Evolutionary conservation across 37 sponge, comb jelly and placozoan genomes (phyloP).

Genomic region (Aphrocallistes beatrix): DNA sequence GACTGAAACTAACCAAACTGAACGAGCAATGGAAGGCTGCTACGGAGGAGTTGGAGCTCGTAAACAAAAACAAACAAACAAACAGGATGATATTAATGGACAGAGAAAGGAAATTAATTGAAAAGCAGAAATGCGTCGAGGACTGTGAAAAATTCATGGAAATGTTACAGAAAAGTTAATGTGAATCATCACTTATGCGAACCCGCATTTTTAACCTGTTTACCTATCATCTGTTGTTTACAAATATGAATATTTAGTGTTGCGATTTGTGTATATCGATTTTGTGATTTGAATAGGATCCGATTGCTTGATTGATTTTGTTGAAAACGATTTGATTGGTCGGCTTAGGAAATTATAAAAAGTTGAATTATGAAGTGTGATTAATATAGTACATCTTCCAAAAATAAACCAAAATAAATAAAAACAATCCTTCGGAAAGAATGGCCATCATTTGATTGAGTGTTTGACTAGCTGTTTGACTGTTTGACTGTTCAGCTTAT

Average conservation of each 20-base stretch:
- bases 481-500: background rate
- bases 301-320: no score
- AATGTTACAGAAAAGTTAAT: background rate
- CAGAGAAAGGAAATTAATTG: background rate
- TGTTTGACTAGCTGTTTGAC: background rate
- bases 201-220: background rate
- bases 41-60: background rate
- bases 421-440: no score
- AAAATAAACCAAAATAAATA: no score
- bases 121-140: background rate
- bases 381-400: no score
- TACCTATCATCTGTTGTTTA: background rate
- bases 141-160: background rate
- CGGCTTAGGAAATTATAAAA: no score
- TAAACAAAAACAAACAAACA: background rate
- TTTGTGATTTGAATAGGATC: no score
- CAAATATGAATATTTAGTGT: background rate
- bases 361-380: no score
- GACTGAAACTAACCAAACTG: background rate
- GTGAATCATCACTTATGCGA: background rate
- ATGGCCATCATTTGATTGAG: background rate
- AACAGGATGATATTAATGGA: background rate
- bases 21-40: background rate
- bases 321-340: no score
- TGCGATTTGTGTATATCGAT: no score